Evolutionary conservation across 2,888 invertebrate species (phyloP).

Genomic region (Mythimna pallens): DNA sequence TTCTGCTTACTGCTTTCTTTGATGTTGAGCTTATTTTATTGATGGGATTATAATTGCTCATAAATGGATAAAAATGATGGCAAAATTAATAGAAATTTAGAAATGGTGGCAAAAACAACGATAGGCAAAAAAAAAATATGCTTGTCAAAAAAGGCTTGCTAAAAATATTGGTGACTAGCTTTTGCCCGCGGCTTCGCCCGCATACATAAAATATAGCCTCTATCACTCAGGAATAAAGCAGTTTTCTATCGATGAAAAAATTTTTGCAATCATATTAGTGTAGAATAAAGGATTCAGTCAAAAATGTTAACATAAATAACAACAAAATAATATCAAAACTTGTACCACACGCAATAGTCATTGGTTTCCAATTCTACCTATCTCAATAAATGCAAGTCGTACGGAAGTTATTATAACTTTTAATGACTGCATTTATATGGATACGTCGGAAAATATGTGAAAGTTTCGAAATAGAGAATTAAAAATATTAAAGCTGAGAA

Average conservation of each 20-base stretch:
- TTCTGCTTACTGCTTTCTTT: too few species aligned
- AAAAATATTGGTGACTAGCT: too few species aligned
- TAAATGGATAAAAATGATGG: too few species aligned
- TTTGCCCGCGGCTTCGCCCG: too few species aligned
- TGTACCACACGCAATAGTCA: background rate
- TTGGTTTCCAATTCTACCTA: background rate
- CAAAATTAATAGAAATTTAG: too few species aligned
- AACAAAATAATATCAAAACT: background rate
- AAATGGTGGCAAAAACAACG: background rate
- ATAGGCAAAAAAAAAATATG: background rate
- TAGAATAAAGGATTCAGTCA: too few species aligned
- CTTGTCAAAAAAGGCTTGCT: background rate
- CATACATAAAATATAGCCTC: too few species aligned
- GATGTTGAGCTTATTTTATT: too few species aligned
- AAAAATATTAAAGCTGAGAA: background rate
- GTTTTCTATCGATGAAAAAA: too few species aligned
- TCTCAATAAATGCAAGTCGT: background rate
- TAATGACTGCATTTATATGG: background rate
- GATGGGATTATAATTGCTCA: too few species aligned
- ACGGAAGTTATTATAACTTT: conserved; percentile 1
- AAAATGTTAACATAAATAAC: background rate
- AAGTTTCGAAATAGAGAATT: background rate
- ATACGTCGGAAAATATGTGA: background rate
- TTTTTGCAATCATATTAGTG: too few species aligned
- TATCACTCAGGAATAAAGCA: too few species aligned